Base-by-base conservation (phyloP, 2,888 invertebrate genomes). In the Eristalis pertinax region DNA sequence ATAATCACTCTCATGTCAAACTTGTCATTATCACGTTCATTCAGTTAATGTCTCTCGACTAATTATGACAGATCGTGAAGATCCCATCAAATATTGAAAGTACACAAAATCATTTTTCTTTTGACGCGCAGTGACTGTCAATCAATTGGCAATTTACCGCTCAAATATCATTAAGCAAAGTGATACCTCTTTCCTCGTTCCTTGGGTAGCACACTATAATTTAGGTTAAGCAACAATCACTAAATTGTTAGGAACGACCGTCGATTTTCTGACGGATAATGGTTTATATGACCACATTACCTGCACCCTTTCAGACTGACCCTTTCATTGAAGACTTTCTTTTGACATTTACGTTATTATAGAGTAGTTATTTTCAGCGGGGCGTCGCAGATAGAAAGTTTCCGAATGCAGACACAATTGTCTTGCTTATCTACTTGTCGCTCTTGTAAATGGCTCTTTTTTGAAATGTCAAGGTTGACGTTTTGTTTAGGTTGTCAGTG, bases 401-500 rank as follows among this genome's bases (percentile, higher is more conserved):
- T 22, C 22, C 24, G 50, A 73, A 67, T 62, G 19, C 50, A 50
- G 68, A n/a, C 35, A 73, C 65, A 67, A 73, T 73, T 73, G 50
- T 67, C 41, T 58, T 32, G 10, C 32, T 32, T 32, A 24, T 72
- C 29, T 58, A 15, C 15, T 10, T 38, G 19, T 11, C 70, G 38
- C 58, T 58, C 35, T 11, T 10, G 50, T 50, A 26, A 26, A 29
- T 38, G 11, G 13, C 32, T 41, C 26, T 29, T 58, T 78, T 63
- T 19, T 10, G 60, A 60, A 56, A 72, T 65, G 64, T 79, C 79
- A 79, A 73, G 72, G 73, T 74, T 74, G 80, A 68, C 24, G 35
- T 56, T 67, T 80, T 35, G 38, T 74, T 62, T 43, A 72, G 43
- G 32, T 50, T n/a, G 29, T 43, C 38, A 8, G 19, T n/a, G 43